Evolutionary conservation across 2,113 vertebrate species (phyloP).

Genomic region (Aldabrachelys gigantea): DNA sequence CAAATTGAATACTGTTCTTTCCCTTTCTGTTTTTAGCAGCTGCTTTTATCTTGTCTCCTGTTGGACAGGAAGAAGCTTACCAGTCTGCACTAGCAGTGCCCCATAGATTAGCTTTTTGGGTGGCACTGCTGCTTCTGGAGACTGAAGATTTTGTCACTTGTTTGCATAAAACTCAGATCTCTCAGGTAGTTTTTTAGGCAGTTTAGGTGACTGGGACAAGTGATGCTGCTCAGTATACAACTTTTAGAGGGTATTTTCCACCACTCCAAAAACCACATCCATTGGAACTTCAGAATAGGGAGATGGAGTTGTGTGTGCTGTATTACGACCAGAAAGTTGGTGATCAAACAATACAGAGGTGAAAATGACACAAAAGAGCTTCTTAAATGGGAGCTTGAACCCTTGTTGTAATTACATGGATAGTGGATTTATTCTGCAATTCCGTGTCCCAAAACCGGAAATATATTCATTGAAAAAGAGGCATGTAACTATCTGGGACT

Average conservation of each 20-base stretch:
- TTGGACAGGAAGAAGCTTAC: accelerated
- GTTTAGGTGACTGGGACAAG: background rate
- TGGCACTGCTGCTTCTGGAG: accelerated
- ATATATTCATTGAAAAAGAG: accelerated
- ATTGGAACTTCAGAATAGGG: background rate
- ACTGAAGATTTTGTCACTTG: background rate
- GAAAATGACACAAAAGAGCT: accelerated
- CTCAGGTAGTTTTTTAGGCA: background rate
- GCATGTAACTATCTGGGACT: accelerated
- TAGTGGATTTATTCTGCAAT: background rate
- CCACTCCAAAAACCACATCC: accelerated
- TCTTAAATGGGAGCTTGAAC: background rate
- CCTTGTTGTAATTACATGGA: background rate
- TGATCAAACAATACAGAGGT: accelerated
- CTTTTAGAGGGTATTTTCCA: background rate
- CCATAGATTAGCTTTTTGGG: accelerated
- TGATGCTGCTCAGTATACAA: background rate
- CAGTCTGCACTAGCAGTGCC: background rate
- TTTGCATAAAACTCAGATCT: background rate
- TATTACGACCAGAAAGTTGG: background rate
- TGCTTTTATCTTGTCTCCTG: background rate
- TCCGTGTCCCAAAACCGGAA: background rate
- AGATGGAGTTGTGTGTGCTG: background rate
- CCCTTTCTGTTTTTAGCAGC: background rate
- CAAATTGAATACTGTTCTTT: background rate